Percentiles rank a stretch among this genome's conserved stretches.
Evolutionary conservation across 2,797 vertebrate genomes (phyloP).

Genomic region (Sarcoramphus papa): DNA sequence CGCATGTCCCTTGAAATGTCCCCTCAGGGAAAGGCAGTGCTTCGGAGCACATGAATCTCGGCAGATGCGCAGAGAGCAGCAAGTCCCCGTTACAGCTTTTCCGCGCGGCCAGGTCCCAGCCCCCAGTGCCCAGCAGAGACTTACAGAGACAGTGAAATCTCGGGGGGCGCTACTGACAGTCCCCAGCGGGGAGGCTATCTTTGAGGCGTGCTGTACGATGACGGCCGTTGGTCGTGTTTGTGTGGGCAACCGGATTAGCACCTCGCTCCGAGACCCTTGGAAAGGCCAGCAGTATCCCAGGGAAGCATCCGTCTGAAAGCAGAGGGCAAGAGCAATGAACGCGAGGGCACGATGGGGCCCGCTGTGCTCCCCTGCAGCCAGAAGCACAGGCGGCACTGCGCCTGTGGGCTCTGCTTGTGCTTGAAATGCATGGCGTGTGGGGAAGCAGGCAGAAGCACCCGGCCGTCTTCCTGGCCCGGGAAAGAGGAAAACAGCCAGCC

Average conservation of each 20-base stretch:
- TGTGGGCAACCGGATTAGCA: constrained; percentile 29
- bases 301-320: neutral
- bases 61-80: neutral
- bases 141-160: too few relatives aligned
- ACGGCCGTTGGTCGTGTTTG: constrained; percentile 7
- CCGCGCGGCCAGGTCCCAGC: too few relatives aligned
- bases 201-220: constrained; percentile 22
- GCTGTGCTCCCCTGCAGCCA: neutral
- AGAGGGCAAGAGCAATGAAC: neutral
- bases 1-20: too few relatives aligned
- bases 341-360: neutral
- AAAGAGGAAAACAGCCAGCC: neutral
- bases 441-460: neutral
- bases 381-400: neutral
- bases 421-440: neutral
- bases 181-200: neutral
- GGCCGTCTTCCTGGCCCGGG: too few relatives aligned
- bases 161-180: too few relatives aligned
- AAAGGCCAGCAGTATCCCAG: constrained; percentile 58
- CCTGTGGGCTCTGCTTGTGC: neutral
- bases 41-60: neutral
- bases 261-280: neutral
- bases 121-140: too few relatives aligned
- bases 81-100: too few relatives aligned
- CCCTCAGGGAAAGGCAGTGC: neutral